phyloP scores from a whole-genome alignment of 35 echinoderm and acorn worm species.

The Holothuria glaberrima region DNA sequence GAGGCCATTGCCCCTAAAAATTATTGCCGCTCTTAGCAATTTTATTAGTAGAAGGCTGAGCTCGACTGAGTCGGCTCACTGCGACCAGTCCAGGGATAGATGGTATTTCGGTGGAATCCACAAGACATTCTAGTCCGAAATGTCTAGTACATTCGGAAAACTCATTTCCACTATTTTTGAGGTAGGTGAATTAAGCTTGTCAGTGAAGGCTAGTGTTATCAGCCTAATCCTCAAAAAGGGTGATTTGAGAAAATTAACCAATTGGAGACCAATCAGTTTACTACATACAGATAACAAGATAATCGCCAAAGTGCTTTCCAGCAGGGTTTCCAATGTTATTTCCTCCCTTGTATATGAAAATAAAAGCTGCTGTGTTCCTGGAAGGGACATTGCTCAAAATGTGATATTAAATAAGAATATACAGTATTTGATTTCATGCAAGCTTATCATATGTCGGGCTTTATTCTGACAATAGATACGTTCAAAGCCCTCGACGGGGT shows the following conservation, averaged over 20 bases:
- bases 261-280: slow-evolving; percentile 28
- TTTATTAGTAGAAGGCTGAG: no score
- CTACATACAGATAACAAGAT: slow-evolving; percentile 35
- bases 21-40: no score
- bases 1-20: no score
- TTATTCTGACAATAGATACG: slow-evolving; percentile 59
- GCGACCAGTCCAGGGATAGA: slow-evolving; percentile 38
- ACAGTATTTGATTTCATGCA: slow-evolving; percentile 48
- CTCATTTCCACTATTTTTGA: slow-evolving; percentile 2
- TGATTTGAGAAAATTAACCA: background rate
- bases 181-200: background rate
- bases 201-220: background rate
- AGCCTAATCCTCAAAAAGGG: slow-evolving; percentile 1
- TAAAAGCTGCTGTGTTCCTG: slow-evolving; percentile 68
- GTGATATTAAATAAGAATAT: slow-evolving; percentile 40
- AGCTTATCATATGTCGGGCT: background rate
- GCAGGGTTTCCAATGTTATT: slow-evolving; percentile 44
- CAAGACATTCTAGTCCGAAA: slow-evolving; percentile 12
- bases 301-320: slow-evolving; percentile 12
- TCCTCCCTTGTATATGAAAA: slow-evolving; percentile 47
- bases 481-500: slow-evolving; percentile 68
- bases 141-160: background rate
- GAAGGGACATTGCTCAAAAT: slow-evolving; percentile 67
- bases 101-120: slow-evolving; percentile 46
- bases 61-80: background rate